These are phyloP conservation scores for Sebastiscus albofasciatus DNA, from an alignment of 2,797 vertebrate genomes.

Conservation along the genomic window DNA sequence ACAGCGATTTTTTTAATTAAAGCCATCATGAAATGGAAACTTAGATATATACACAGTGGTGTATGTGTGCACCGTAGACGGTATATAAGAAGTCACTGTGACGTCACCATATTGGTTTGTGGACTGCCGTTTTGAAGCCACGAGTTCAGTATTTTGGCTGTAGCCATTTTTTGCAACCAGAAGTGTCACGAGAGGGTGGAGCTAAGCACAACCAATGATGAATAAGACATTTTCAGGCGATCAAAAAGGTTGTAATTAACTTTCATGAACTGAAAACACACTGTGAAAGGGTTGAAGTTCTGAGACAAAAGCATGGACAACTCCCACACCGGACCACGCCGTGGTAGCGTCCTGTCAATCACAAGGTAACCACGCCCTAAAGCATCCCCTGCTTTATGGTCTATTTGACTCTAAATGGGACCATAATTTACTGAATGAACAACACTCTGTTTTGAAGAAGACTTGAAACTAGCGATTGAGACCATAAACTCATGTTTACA, in stretches of 20 bases:
- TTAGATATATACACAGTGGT: not conserved
- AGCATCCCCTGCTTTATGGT: too few relatives aligned
- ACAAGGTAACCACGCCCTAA: accelerated
- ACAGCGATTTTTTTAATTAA: not conserved
- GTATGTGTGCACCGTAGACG: not conserved
- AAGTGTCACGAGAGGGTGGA: not conserved
- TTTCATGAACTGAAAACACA: too few relatives aligned
- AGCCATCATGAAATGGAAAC: not conserved
- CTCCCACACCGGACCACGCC: too few relatives aligned
- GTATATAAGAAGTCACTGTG: not conserved
- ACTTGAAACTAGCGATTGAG: too few relatives aligned
- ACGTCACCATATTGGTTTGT: not conserved
- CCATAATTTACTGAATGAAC: too few relatives aligned
- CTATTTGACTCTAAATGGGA: too few relatives aligned
- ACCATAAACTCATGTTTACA: too few relatives aligned
- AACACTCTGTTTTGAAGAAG: too few relatives aligned
- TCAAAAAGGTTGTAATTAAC: too few relatives aligned
- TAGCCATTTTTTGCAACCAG: not conserved
- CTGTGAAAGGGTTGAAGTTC: too few relatives aligned
- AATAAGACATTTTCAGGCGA: not conserved
- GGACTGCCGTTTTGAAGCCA: not conserved
- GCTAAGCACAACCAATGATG: not conserved
- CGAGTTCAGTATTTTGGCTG: not conserved
- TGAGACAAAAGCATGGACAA: too few relatives aligned
- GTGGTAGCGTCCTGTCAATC: too few relatives aligned